Base-by-base conservation (phyloP, 2,113 vertebrate genomes). In the Hystrix cristata region DNA sequence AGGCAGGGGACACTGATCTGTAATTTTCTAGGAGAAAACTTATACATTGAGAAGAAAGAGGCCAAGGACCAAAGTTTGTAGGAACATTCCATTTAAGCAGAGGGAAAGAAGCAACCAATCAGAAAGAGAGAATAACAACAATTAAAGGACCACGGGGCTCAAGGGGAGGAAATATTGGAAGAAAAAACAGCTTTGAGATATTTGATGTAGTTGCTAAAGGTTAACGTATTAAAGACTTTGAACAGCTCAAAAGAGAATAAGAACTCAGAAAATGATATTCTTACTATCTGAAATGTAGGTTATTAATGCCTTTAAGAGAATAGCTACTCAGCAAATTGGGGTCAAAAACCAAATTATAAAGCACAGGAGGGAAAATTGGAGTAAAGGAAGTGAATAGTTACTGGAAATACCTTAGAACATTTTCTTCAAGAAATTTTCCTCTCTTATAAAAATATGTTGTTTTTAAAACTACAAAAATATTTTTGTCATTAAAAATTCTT, bases 261-360 rank as follows among this genome's bases (percentile, higher is more conserved):
- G 15, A 76, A 86, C 59, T 93, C 64, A 53, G 64, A 69, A 69
- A 78, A 78, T 90, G 18, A 38, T 9, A 90, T 71, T 81, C 55
- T 72, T n/a, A 38, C 7, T 69, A 71, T 86, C 21, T 74, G 34
- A 86, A 92, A 74, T 82, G 46, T 51, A 72, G 55, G 18, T 43
- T 89, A 38, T 74, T 71, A 31, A 62, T 64, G 9, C 6, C 62
- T 94, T 91, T 84, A 59, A 84, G 57, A 89, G 80, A 53, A 94
- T 1, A 80, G 12, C 57, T 82, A 10, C 34, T 46, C 23, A 82
- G 69, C 9, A 87, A 79, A 80, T 27, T 84, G 46, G 51, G 27
- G 14, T 53, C 38, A 65, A 53, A 87, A 84, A 78, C 13, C 25
- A 67, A 87, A 87, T 43, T 95, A 92, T 71, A 79, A 96, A 85